phyloP scores from a whole-genome alignment of 2,888 invertebrate species.

The Sesia bembeciformis region DNA sequence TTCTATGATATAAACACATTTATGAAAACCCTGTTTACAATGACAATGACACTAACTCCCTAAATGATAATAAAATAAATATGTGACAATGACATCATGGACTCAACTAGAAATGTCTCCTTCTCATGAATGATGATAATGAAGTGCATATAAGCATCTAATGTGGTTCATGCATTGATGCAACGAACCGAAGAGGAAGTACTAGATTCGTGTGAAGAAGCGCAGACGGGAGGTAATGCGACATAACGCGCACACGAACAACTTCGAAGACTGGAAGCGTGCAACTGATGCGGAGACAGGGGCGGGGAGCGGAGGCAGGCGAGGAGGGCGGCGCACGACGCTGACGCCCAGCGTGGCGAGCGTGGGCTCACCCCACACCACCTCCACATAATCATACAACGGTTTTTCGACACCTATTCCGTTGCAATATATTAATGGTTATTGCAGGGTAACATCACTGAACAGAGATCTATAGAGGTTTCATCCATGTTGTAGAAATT shows the following conservation, averaged over 20 bases:
- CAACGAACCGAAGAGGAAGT: slow-evolving; percentile 66
- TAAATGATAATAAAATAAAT: neutral
- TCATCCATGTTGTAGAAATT: too few relatives aligned
- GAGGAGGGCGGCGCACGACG: slow-evolving; percentile 23
- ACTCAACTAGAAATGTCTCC: neutral
- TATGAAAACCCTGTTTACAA: neutral
- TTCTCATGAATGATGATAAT: slow-evolving; percentile 37
- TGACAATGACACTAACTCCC: neutral
- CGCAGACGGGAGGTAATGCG: slow-evolving; percentile 51
- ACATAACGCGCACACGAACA: slow-evolving; percentile 63
- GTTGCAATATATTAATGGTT: slow-evolving; percentile 18
- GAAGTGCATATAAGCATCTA: slow-evolving; percentile 65
- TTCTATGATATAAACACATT: neutral
- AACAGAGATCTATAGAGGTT: too few relatives aligned
- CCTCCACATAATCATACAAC: slow-evolving; percentile 58
- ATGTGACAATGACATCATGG: slow-evolving; percentile 6
- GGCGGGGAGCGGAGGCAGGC: slow-evolving; percentile 18
- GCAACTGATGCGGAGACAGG: slow-evolving; percentile 23
- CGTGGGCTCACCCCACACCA: slow-evolving; percentile 34
- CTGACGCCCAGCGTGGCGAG: slow-evolving; percentile 27
- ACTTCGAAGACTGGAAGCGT: slow-evolving; percentile 13
- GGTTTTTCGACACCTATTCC: slow-evolving; percentile 49
- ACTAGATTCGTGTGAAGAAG: slow-evolving; percentile 58
- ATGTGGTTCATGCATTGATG: slow-evolving; percentile 68
- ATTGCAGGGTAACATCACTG: too few relatives aligned